Conservation (phyloP, 2,797 vertebrate genomes). For the Sibirionetta formosa region DNA sequence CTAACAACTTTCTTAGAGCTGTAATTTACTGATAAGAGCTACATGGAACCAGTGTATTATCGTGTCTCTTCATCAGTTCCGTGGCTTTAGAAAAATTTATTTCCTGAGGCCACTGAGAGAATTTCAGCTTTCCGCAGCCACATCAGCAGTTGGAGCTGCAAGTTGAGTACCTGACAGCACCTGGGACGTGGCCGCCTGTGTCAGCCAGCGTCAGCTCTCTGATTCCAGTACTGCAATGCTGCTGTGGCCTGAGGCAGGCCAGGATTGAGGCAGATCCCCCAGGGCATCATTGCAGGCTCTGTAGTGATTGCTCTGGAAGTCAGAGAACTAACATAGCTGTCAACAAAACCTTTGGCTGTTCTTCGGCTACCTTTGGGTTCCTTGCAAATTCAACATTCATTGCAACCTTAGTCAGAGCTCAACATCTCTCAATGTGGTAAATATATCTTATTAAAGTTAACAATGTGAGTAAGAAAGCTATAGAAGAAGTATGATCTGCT, state of each 20-base stretch:
- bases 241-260: background rate
- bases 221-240: background rate
- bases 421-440: background rate
- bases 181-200: background rate
- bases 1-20: background rate
- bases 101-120: background rate
- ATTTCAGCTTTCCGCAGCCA: conserved; percentile 3
- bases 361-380: background rate
- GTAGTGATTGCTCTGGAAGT: background rate
- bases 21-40: conserved; percentile 13
- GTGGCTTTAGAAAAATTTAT: conserved; percentile 13
- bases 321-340: background rate
- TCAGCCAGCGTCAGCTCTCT: background rate
- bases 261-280: background rate
- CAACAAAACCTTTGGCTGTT: background rate
- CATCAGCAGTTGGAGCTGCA: background rate
- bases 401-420: background rate
- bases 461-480: background rate
- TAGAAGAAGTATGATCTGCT: background rate
- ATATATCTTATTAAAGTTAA: background rate
- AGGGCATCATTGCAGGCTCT: background rate
- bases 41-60: conserved; percentile 13
- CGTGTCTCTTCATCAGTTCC: background rate
- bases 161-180: background rate
- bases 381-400: background rate